phyloP scores from a whole-genome alignment of 2,797 vertebrate genomes.

The Myripristis murdjan region DNA sequence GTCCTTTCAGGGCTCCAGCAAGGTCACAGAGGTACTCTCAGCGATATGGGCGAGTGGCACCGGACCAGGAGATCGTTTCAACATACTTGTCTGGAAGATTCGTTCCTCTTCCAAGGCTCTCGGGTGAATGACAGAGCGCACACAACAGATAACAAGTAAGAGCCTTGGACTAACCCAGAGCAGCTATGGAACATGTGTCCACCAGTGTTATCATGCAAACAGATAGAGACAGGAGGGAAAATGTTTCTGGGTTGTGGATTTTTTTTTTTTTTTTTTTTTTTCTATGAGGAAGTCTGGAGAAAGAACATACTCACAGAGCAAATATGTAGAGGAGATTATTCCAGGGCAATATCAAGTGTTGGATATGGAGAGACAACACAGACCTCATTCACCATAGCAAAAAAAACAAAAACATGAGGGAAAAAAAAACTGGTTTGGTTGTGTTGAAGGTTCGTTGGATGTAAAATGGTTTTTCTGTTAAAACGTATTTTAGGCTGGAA shows the following conservation, averaged over 20 bases:
- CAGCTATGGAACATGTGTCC: constrained; percentile 51
- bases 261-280: neutral
- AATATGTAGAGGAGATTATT: constrained; percentile 13
- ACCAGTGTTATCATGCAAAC: constrained; percentile 50
- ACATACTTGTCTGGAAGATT: constrained; percentile 40
- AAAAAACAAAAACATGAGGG: neutral
- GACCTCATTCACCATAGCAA: constrained; percentile 6
- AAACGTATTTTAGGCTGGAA: no score
- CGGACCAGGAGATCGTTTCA: constrained; percentile 52
- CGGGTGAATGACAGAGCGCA: constrained; percentile 30
- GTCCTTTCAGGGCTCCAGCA: constrained; percentile 47
- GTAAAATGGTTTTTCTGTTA: neutral
- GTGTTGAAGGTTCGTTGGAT: no score
- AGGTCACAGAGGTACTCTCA: constrained; percentile 52
- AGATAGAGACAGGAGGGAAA: constrained; percentile 25
- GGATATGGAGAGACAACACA: neutral
- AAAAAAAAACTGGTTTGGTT: neutral
- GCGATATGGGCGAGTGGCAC: constrained; percentile 68
- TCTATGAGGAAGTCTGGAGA: constrained; percentile 15
- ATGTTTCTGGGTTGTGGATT: constrained; percentile 11
- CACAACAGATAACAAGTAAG: constrained; percentile 57
- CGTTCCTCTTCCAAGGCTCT: constrained; percentile 54
- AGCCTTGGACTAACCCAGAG: constrained; percentile 1
- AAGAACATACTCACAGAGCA: constrained; percentile 29
- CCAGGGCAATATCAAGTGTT: neutral